These are phyloP conservation scores for Prosapia bicincta DNA, from an alignment of 2,888 invertebrate species.

Conservation along the genomic window DNA sequence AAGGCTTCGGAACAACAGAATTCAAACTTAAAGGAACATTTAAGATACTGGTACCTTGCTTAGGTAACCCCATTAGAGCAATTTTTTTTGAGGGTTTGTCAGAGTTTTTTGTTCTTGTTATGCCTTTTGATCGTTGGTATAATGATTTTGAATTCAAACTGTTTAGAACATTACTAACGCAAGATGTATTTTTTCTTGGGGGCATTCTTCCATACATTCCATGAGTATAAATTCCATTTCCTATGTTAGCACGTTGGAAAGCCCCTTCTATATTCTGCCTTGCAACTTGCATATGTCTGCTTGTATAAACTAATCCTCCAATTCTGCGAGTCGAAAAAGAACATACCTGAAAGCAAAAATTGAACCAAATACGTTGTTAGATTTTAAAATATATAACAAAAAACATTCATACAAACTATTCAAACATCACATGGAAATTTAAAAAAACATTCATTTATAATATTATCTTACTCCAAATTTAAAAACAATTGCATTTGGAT, in stretches of 20 bases:
- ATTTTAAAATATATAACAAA: too few species aligned
- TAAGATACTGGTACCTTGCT: conserved; percentile 8
- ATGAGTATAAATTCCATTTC: neutral
- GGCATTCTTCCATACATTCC: neutral
- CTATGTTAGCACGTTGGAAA: conserved; percentile 9
- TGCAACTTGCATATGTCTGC: conserved; percentile 22
- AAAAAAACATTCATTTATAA: too few species aligned
- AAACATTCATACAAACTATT: too few species aligned
- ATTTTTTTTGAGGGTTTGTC: conserved; percentile 10
- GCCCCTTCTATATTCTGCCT: conserved; percentile 18
- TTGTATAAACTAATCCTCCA: conserved; percentile 22
- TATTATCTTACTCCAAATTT: too few species aligned
- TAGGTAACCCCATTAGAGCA: conserved; percentile 11
- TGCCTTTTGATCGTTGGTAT: neutral
- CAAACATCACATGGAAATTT: too few species aligned
- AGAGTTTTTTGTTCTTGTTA: conserved; percentile 4
- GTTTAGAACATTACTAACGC: conserved; percentile 9
- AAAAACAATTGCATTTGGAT: too few species aligned
- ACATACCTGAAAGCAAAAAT: conserved; percentile 13
- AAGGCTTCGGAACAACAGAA: conserved; percentile 12
- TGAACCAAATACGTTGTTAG: too few species aligned
- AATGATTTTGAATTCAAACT: conserved; percentile 2
- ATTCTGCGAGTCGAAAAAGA: conserved; percentile 21
- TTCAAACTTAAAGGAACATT: conserved; percentile 8
- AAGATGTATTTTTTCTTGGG: neutral